These are phyloP conservation scores for Chalcis sispes DNA, from an alignment of 2,888 invertebrate species.

Conservation along the genomic window DNA sequence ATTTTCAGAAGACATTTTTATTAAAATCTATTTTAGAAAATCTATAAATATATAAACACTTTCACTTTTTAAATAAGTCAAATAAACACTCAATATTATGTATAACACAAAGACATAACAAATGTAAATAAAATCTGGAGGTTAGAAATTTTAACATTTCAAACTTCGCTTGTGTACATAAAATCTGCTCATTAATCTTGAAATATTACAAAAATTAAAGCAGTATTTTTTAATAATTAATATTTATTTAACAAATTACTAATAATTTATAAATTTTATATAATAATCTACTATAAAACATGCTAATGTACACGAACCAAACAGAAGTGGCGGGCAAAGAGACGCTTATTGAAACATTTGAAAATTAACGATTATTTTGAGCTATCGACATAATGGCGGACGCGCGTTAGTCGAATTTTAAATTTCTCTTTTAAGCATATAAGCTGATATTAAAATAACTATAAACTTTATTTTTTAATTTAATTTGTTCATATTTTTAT, in stretches of 20 bases:
- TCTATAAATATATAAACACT: conserved; percentile 14
- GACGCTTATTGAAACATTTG: conserved; percentile 53
- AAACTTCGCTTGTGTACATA: background rate
- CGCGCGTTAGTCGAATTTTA: conserved; percentile 45
- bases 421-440: conserved; percentile 7
- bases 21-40: conserved; percentile 32
- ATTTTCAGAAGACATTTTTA: conserved; percentile 58
- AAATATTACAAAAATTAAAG: conserved; percentile 11
- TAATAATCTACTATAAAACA: conserved; percentile 32
- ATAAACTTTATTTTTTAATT: background rate
- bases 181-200: background rate
- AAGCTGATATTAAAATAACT: background rate
- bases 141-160: conserved; percentile 50
- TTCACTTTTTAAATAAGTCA: conserved; percentile 9
- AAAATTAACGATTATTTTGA: conserved; percentile 54
- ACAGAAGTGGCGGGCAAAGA: conserved; percentile 56
- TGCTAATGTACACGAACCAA: conserved; percentile 9
- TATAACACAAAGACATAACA: conserved; percentile 11
- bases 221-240: conserved; percentile 11
- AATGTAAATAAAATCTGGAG: conserved; percentile 7
- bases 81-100: background rate
- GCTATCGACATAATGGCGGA: conserved; percentile 48
- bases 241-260: conserved; percentile 3
- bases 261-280: too few species aligned
- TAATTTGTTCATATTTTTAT: conserved; percentile 17